phyloP scores from a whole-genome alignment of 2,797 vertebrate genomes.

The Masticophis lateralis region DNA sequence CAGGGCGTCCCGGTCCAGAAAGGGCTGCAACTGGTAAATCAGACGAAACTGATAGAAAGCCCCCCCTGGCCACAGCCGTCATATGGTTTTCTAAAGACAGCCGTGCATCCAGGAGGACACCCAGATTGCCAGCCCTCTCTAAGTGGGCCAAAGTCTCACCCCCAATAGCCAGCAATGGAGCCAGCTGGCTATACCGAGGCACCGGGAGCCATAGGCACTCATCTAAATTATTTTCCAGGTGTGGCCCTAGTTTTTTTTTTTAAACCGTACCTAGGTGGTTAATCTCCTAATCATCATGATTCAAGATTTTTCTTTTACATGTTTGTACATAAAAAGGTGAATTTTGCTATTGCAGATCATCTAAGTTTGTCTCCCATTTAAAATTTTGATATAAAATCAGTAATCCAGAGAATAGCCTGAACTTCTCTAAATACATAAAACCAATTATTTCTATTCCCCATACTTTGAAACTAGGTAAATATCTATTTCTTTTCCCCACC shows the following conservation, averaged over 20 bases:
- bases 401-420: background rate
- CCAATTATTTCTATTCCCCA: background rate
- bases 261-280: background rate
- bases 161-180: too few species aligned
- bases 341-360: background rate
- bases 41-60: too few species aligned
- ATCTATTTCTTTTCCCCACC: background rate
- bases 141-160: too few species aligned
- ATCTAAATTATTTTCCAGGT: background rate
- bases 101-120: too few species aligned
- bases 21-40: too few species aligned
- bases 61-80: too few species aligned
- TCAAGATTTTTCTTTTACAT: background rate
- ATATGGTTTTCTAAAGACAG: too few species aligned
- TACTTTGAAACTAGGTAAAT: background rate
- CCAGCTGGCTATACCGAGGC: too few species aligned
- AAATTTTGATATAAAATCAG: background rate
- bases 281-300: background rate
- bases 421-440: background rate
- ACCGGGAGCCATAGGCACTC: background rate
- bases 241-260: background rate
- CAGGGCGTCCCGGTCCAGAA: too few species aligned
- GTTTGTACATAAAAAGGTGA: background rate
- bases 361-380: background rate
- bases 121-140: too few species aligned